Percentiles rank a stretch among this genome's conserved stretches.
These are phyloP conservation scores for Drosophila testacea DNA, from an alignment of 2,888 invertebrate species.

Conservation along the genomic window DNA sequence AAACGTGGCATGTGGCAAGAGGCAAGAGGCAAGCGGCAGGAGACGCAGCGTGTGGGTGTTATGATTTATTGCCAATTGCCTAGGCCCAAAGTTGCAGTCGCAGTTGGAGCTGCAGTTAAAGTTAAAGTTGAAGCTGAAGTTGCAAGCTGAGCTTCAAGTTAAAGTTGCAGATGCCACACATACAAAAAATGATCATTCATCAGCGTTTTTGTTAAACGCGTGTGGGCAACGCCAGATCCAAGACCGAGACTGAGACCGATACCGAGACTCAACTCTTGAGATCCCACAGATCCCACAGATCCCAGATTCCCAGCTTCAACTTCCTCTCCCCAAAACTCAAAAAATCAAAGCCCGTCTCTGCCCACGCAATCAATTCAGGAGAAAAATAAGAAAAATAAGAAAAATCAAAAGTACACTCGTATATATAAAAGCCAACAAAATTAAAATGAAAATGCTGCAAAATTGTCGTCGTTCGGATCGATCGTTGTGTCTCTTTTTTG, in stretches of 20 bases:
- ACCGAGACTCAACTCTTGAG: not conserved
- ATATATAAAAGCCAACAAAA: not conserved
- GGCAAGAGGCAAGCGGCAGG: constrained; percentile 18
- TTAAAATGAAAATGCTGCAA: constrained; percentile 21
- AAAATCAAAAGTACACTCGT: not conserved
- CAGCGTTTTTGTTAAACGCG: constrained; percentile 54
- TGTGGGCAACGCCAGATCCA: constrained; percentile 45
- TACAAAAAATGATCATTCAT: constrained; percentile 51
- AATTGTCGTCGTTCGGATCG: constrained; percentile 49
- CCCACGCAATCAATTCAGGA: constrained; percentile 58
- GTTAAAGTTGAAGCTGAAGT: constrained; percentile 16
- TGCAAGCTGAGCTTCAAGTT: constrained; percentile 11
- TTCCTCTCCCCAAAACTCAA: not conserved
- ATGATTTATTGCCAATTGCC: constrained; percentile 80
- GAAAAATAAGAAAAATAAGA: not conserved
- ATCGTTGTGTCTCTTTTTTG: constrained; percentile 13
- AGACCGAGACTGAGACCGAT: not conserved
- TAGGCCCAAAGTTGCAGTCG: constrained; percentile 27
- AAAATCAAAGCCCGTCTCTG: constrained; percentile 46
- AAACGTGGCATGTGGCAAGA: constrained; percentile 16
- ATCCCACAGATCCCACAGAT: not conserved
- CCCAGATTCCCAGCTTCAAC: constrained; percentile 5
- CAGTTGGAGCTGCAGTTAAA: constrained; percentile 22
- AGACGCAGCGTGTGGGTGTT: constrained; percentile 66
- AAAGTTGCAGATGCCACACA: constrained; percentile 36